Conservation (phyloP, 2,797 vertebrate genomes). For the Falco columbarius region DNA sequence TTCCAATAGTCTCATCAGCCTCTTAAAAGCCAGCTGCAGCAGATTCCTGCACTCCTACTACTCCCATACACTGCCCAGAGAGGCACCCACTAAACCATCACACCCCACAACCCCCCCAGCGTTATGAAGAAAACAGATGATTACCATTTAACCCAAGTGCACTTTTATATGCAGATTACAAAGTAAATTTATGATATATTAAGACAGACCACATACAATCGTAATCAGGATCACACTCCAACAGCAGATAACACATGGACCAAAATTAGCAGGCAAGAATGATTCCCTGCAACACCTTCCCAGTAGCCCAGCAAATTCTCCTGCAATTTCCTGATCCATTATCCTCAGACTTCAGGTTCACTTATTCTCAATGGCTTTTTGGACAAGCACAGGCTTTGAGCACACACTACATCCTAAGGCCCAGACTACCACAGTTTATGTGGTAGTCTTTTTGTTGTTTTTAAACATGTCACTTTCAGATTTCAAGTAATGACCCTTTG, state of each 20-base stretch:
- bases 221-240: neutral
- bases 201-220: neutral
- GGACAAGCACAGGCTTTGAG: neutral
- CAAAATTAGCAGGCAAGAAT: neutral
- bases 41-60: neutral
- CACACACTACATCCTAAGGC: neutral
- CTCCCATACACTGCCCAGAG: accelerated
- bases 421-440: neutral
- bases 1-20: neutral
- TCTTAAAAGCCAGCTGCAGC: neutral
- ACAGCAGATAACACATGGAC: neutral
- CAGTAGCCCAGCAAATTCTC: neutral
- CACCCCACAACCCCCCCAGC: too few species aligned
- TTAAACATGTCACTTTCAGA: neutral
- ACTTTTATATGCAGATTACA: neutral
- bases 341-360: neutral
- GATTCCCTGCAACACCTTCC: neutral
- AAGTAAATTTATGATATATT: neutral
- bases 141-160: neutral
- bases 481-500: neutral
- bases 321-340: neutral
- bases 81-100: neutral
- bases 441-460: neutral
- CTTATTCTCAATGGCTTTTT: neutral
- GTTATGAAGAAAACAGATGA: accelerated